Conservation (phyloP, 2,888 invertebrate species). For the Mythimna loreyi region DNA sequence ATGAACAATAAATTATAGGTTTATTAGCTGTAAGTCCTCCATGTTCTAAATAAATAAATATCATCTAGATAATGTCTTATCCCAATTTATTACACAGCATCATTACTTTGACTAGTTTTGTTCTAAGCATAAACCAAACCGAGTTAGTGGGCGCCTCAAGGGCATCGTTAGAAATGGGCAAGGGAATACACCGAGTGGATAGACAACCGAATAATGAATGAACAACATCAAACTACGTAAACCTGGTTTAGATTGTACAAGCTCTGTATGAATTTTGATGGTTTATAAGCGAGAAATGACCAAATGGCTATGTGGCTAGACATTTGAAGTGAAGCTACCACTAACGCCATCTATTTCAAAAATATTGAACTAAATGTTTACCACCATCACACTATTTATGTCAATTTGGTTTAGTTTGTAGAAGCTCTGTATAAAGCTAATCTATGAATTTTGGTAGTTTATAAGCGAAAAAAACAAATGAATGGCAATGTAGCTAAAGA, state of each 20-base stretch:
- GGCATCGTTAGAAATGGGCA: conserved; percentile 41
- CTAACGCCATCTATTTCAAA: no score
- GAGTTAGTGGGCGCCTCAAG: conserved; percentile 28
- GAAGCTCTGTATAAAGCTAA: conserved; percentile 19
- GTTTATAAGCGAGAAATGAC: background rate
- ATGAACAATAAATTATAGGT: no score
- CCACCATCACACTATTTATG: conserved; percentile 53
- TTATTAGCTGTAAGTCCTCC: no score
- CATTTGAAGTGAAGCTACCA: background rate
- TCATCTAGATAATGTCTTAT: background rate
- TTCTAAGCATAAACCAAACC: conserved; percentile 13
- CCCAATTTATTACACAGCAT: conserved; percentile 16
- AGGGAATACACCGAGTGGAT: conserved; percentile 24
- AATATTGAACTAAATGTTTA: no score
- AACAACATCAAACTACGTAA: conserved; percentile 50
- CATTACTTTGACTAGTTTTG: conserved; percentile 3
- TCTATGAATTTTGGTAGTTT: conserved; percentile 17
- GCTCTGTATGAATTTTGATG: conserved; percentile 24
- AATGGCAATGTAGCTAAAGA: background rate
- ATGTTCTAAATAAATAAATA: background rate
- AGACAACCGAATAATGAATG: conserved; percentile 46
- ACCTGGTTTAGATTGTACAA: conserved; percentile 22
- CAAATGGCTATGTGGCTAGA: background rate
- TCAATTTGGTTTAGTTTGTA: conserved; percentile 26
- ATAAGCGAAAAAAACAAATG: background rate